Percentiles rank a stretch among this genome's conserved stretches.
These are phyloP conservation scores for Apis cerana DNA, from an alignment of 1,140 invertebrate species.

Conservation along the genomic window DNA sequence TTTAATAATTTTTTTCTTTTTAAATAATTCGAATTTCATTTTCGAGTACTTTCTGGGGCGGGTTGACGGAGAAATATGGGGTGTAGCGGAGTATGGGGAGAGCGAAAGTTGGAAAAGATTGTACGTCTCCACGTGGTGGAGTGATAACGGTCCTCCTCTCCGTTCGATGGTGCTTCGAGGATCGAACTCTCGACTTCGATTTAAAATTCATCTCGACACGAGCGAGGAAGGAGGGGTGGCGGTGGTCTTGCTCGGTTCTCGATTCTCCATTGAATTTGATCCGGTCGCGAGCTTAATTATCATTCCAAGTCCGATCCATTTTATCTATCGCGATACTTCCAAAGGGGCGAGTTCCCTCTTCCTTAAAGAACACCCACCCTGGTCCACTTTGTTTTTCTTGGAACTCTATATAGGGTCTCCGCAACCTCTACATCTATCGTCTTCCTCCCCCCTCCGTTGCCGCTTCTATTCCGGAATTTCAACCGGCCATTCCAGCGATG, in stretches of 20 bases:
- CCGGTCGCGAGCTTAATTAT: conserved; percentile 29
- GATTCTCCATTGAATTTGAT: conserved; percentile 14
- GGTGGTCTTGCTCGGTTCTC: background rate
- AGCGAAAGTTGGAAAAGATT: no score
- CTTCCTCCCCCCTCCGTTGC: background rate
- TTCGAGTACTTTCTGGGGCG: no score
- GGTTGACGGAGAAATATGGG: no score
- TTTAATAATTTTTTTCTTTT: no score
- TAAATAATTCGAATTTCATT: no score
- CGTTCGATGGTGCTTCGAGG: background rate
- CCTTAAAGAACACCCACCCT: conserved; percentile 65
- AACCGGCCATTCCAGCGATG: background rate
- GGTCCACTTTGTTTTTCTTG: conserved; percentile 55
- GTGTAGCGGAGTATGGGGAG: no score
- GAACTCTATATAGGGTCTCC: conserved; percentile 53
- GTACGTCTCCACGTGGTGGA: background rate
- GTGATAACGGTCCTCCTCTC: background rate
- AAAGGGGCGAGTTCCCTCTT: conserved; percentile 47
- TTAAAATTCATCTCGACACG: background rate
- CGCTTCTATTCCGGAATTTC: conserved; percentile 13
- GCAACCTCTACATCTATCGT: background rate
- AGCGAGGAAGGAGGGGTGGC: no score
- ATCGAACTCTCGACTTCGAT: conserved; percentile 6
- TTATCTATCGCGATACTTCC: conserved; percentile 4
- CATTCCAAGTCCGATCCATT: conserved; percentile 1